These are phyloP conservation scores for Lampris megalopsis DNA, from an alignment of 2,113 vertebrate genomes.

Conservation along the genomic window DNA sequence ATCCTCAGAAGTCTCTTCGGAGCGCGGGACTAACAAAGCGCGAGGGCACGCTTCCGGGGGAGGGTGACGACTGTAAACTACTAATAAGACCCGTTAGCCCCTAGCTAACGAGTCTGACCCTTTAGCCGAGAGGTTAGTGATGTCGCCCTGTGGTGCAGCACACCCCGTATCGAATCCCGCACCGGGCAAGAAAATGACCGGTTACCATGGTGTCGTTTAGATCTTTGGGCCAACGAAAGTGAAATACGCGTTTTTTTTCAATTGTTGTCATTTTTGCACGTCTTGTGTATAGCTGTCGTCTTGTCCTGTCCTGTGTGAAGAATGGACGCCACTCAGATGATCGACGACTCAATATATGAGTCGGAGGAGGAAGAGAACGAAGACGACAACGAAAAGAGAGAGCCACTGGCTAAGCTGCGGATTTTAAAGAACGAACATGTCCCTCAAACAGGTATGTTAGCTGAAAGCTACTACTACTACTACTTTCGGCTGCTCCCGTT, in stretches of 20 bases:
- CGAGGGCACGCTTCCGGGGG: too few species aligned
- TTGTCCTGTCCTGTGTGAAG: slow-evolving; percentile 1
- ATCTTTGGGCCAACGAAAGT: too few species aligned
- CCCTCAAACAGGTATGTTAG: slow-evolving; percentile 76
- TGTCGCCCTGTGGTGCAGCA: too few species aligned
- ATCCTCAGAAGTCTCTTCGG: too few species aligned
- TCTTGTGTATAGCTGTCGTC: neutral
- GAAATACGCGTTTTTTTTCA: neutral
- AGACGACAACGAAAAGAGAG: slow-evolving; percentile 29
- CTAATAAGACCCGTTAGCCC: too few species aligned
- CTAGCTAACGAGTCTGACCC: too few species aligned
- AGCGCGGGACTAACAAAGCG: too few species aligned
- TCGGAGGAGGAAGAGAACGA: slow-evolving; percentile 70
- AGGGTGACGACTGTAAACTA: too few species aligned
- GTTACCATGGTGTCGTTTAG: too few species aligned
- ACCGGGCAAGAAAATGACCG: too few species aligned
- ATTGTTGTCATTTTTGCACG: neutral
- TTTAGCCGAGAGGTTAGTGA: too few species aligned
- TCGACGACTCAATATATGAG: slow-evolving; percentile 72
- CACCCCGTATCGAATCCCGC: too few species aligned
- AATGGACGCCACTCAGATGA: slow-evolving; percentile 83
- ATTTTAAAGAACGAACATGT: slow-evolving; percentile 80
- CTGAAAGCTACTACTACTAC: neutral
- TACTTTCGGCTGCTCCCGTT: neutral
- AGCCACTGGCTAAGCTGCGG: slow-evolving; percentile 76